Percentiles rank a stretch among this genome's conserved stretches.
These are phyloP conservation scores for Panthera uncia DNA, from an alignment of 2,113 vertebrate genomes.

Conservation along the genomic window DNA sequence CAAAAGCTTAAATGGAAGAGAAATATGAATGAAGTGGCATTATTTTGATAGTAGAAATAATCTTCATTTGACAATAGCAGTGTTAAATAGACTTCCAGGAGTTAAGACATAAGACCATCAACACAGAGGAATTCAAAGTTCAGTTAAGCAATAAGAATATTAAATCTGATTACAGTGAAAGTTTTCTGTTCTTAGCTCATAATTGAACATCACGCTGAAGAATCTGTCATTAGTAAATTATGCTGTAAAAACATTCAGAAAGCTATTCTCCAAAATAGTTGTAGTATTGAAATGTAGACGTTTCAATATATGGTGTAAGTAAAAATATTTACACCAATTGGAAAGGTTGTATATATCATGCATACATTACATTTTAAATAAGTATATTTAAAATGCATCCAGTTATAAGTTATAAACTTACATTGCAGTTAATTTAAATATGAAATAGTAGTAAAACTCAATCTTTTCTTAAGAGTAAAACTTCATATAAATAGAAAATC, in stretches of 20 bases:
- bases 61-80: not conserved
- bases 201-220: not conserved
- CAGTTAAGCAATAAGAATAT: not conserved
- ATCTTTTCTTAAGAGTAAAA: not conserved
- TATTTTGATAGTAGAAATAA: constrained; percentile 17
- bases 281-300: not conserved
- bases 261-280: not conserved
- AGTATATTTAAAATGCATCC: too few relatives aligned
- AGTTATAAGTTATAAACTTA: not conserved
- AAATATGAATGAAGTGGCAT: constrained; percentile 20
- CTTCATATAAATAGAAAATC: not conserved
- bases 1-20: not conserved
- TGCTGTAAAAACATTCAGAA: not conserved
- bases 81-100: not conserved
- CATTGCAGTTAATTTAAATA: not conserved
- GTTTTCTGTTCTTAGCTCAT: not conserved
- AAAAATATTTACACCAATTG: not conserved
- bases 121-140: not conserved
- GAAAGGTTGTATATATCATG: not conserved
- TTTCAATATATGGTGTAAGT: too few relatives aligned
- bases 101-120: not conserved
- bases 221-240: not conserved
- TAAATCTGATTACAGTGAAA: constrained; percentile 37
- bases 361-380: not conserved
- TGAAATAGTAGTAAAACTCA: not conserved